phyloP scores from a whole-genome alignment of 1,140 invertebrate genomes.

The Holotrichia oblita region DNA sequence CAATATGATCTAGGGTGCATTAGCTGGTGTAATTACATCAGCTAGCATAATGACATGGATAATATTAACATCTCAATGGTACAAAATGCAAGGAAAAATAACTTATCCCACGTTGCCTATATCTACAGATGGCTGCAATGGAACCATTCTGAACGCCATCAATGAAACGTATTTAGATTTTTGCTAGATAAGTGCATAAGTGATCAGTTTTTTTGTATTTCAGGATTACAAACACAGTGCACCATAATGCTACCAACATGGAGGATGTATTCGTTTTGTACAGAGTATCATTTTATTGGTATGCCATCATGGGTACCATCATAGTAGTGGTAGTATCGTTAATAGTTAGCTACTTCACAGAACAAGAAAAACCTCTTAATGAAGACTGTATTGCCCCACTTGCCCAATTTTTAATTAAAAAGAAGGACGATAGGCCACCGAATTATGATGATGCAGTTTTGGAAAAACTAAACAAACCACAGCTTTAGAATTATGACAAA shows the following conservation, averaged over 20 bases:
- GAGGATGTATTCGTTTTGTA: constrained; percentile 37
- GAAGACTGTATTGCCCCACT: constrained; percentile 21
- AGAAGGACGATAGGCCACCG: not conserved
- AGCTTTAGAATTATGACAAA: not conserved
- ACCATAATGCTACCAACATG: not conserved
- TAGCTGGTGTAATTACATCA: constrained; percentile 33
- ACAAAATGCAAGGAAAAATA: constrained; percentile 23
- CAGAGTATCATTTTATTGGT: constrained; percentile 41
- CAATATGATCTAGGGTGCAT: constrained; percentile 34
- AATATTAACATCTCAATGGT: constrained; percentile 37
- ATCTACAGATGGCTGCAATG: constrained; percentile 36
- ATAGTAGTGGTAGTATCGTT: constrained; percentile 18
- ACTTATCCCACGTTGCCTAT: not conserved
- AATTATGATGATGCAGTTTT: constrained; percentile 16
- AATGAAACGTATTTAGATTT: not conserved
- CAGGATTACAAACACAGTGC: not conserved
- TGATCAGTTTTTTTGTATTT: not conserved
- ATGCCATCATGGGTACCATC: constrained; percentile 16
- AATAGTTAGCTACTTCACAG: constrained; percentile 38
- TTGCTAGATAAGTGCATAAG: not conserved
- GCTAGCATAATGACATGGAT: constrained; percentile 23
- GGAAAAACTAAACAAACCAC: not conserved
- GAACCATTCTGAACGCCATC: not conserved
- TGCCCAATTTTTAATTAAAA: constrained; percentile 9
- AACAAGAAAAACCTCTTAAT: constrained; percentile 17